phyloP scores from a whole-genome alignment of 2,888 invertebrate genomes.

The Drosophila prolongata region DNA sequence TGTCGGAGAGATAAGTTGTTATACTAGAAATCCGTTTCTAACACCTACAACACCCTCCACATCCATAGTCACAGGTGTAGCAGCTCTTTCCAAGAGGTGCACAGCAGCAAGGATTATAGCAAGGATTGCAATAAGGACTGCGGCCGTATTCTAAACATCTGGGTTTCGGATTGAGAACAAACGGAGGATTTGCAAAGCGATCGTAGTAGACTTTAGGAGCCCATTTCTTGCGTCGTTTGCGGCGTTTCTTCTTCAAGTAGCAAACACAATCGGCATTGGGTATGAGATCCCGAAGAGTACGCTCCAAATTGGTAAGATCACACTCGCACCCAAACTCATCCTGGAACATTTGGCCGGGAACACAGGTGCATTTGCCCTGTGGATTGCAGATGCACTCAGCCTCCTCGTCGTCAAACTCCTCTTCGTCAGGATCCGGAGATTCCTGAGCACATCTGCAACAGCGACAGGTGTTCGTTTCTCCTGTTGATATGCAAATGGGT shows the following conservation, averaged over 20 bases:
- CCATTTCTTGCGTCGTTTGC: slow-evolving; percentile 12
- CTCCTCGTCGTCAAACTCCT: not conserved
- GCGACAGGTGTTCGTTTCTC: not conserved
- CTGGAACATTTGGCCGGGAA: rapidly evolving
- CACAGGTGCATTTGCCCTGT: slow-evolving; percentile 12
- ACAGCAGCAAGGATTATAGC: slow-evolving; percentile 7
- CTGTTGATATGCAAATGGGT: slow-evolving; percentile 37
- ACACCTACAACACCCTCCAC: slow-evolving; percentile 2
- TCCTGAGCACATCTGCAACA: slow-evolving; percentile 2
- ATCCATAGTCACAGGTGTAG: slow-evolving; percentile 23
- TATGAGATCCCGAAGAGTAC: slow-evolving; percentile 22
- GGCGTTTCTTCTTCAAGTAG: slow-evolving; percentile 23
- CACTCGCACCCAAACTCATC: slow-evolving; percentile 9
- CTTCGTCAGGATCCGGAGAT: not conserved
- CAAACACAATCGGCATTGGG: slow-evolving; percentile 40
- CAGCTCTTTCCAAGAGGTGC: slow-evolving; percentile 4
- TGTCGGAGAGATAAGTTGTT: no score
- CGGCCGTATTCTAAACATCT: slow-evolving; percentile 2
- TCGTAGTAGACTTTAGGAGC: slow-evolving; percentile 28
- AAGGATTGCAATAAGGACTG: slow-evolving; percentile 2
- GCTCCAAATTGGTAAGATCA: slow-evolving; percentile 31
- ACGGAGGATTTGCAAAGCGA: slow-evolving; percentile 59
- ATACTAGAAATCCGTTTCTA: not conserved
- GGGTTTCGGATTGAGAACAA: slow-evolving; percentile 47
- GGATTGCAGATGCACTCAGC: slow-evolving; percentile 3